A percentile compares a stretch with the other conserved stretches of the same genome.
These are phyloP conservation scores for Rhipidura dahli DNA, from an alignment of 2,113 vertebrate genomes.

Conservation along the genomic window DNA sequence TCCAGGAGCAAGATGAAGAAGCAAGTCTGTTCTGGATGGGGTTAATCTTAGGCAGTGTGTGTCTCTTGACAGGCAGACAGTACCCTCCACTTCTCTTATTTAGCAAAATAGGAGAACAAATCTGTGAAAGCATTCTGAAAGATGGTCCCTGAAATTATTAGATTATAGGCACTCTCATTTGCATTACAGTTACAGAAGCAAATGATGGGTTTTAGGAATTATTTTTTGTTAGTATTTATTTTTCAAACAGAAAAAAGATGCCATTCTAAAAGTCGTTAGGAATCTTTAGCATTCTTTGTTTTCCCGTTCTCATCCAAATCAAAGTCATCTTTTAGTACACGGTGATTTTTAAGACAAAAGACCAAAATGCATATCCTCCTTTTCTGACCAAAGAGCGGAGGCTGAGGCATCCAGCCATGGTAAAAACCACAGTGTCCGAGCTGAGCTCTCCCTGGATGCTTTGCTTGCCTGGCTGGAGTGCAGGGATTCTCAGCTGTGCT, in stretches of 20 bases:
- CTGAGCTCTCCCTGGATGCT: not conserved
- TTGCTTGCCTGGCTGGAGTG: rapidly evolving
- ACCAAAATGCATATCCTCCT: not conserved
- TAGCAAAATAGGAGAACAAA: not conserved
- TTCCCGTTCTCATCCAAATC: not conserved
- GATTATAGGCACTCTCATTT: not conserved
- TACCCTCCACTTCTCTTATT: not conserved
- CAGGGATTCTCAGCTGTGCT: not conserved
- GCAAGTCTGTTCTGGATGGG: not conserved
- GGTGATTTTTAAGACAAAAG: not conserved
- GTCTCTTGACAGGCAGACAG: not conserved
- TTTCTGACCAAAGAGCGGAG: not conserved
- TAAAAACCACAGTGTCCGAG: not conserved
- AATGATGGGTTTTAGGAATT: not conserved
- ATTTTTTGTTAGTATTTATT: not conserved
- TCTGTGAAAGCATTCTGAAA: not conserved
- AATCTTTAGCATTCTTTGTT: not conserved
- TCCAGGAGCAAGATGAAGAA: not conserved
- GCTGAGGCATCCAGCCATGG: not conserved
- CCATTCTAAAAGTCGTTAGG: not conserved
- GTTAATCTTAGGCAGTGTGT: not conserved
- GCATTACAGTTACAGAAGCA: not conserved
- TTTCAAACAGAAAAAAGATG: not conserved
- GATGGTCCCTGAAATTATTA: not conserved
- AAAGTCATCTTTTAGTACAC: not conserved